A percentile compares a stretch with the other conserved stretches of the same genome.
These are phyloP conservation scores for Heteromormyrus szaboi DNA, from an alignment of 2,797 vertebrate genomes.

Conservation along the genomic window DNA sequence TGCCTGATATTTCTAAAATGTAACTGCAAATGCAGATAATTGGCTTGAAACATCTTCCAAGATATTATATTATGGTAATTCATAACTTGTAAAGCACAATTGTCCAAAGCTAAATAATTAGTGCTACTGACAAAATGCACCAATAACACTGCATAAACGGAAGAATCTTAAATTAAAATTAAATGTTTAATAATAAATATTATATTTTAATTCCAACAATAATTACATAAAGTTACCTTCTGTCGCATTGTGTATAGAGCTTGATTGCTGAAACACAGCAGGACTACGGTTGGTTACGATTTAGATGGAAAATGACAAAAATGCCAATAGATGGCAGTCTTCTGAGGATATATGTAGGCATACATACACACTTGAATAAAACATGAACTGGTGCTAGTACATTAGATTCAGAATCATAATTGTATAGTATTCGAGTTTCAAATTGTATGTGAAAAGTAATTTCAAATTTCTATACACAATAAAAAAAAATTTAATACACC, in stretches of 20 bases:
- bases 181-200: background rate
- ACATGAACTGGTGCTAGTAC: background rate
- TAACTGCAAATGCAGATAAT: background rate
- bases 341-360: background rate
- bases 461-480: background rate
- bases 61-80: background rate
- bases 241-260: background rate
- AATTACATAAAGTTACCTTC: background rate
- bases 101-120: background rate
- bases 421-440: background rate
- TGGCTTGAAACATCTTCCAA: background rate
- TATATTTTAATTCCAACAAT: background rate
- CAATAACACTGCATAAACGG: background rate
- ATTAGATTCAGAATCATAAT: background rate
- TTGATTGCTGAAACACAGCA: background rate
- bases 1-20: background rate
- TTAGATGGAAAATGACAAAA: background rate
- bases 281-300: background rate
- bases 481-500: background rate
- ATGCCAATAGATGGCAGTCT: background rate
- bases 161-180: background rate
- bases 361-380: background rate
- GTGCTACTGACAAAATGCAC: background rate
- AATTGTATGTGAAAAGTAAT: background rate
- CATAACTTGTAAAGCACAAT: background rate